Conservation (phyloP, 2,113 vertebrate species). For the Tringa solitaria region DNA sequence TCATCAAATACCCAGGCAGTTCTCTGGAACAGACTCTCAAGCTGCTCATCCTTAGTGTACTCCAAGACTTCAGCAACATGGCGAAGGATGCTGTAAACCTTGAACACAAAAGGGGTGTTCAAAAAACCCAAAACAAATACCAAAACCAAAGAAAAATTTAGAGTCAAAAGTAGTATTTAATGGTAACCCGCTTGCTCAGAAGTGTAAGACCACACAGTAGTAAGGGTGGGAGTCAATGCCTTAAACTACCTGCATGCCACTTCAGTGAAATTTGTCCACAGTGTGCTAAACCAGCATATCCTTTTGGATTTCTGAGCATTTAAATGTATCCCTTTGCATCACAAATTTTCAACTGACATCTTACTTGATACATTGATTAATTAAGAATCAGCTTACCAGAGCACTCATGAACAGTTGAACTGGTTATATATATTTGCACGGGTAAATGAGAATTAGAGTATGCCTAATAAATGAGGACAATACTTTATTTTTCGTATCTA, state of each 20-base stretch:
- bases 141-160: not conserved
- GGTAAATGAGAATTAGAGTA: not conserved
- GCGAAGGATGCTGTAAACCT: conserved; percentile 98
- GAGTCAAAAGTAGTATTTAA: not conserved
- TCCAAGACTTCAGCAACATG: conserved; percentile 97
- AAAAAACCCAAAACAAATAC: not conserved
- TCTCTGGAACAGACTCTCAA: conserved; percentile 95
- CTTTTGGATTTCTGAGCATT: not conserved
- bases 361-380: not conserved
- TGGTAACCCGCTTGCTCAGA: not conserved
- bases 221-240: not conserved
- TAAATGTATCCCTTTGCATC: not conserved
- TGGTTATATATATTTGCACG: not conserved
- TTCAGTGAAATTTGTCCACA: not conserved
- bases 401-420: not conserved
- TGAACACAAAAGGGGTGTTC: not conserved
- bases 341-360: not conserved
- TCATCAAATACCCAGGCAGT: conserved; percentile 99
- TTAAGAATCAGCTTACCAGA: not conserved
- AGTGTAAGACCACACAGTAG: not conserved
- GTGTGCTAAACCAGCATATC: not conserved
- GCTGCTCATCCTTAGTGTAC: conserved; percentile 95
- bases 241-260: not conserved
- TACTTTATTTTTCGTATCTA: not conserved
- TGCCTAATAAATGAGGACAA: not conserved